Base-by-base conservation (phyloP, 1,140 invertebrate genomes). In the Thaumatotibia leucotreta region DNA sequence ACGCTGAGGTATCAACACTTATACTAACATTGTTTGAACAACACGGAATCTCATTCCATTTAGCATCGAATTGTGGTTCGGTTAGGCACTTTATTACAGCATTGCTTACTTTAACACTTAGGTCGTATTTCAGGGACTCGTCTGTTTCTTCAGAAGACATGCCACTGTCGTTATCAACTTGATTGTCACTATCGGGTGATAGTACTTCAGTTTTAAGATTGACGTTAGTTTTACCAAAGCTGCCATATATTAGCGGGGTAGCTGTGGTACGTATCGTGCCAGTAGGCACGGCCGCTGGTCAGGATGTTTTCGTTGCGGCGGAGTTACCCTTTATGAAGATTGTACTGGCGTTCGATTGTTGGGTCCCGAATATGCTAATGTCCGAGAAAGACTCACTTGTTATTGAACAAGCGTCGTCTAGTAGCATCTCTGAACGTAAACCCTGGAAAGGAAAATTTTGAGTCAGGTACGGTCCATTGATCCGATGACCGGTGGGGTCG, bases 31-130 rank as follows among this genome's bases (percentile, higher is more conserved):
- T 75, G 68, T 79, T 83, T 61, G 88, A 90, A 84, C 86, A 90
- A 82, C 85, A 80, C n/a, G 88, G 88, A 91, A 91, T 91, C 76
- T 87, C 88, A 89, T 89, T 89, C 85, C 85, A 79, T 39, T 67
- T 77, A 73, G 83, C 77, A 79, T 72, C 83, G 81, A 79, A 72
- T 63, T 80, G 78, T 80, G 79, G 79, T 76, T 83, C 75, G 69
- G 72, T 84, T 87, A 91, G 86, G 86, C 88, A 91, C 88, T 91
- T 85, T 66, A 68, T 85, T 71, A 76, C 62, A 67, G 69, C 80
- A 49, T 39, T 39, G 24, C 63, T 64, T 64, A 49, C 24, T 2
- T 63, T 39, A 68, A 69, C 64, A 71, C 75, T 80, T 72, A 73
- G 67, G 35, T 72, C 70, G 66, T 72, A 61, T 73, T 80, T 84